phyloP scores from a whole-genome alignment of 2,888 invertebrate genomes.

The Sialis lutaria region DNA sequence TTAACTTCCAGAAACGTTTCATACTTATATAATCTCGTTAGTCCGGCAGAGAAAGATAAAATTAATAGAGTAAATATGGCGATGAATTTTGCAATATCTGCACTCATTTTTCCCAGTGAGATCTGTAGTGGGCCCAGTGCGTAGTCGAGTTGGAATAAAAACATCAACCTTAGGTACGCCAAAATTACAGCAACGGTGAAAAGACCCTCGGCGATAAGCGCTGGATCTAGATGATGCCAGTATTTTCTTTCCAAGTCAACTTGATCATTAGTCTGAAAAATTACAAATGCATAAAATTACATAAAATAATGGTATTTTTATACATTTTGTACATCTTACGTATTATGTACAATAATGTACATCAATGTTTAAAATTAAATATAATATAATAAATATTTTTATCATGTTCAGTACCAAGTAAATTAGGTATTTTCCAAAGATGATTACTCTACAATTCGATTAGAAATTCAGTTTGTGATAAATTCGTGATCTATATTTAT shows the following conservation, averaged over 20 bases:
- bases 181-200: slow-evolving; percentile 47
- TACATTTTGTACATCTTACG: no score
- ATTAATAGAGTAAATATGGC: slow-evolving; percentile 41
- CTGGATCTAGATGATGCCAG: slow-evolving; percentile 45
- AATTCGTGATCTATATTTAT: no score
- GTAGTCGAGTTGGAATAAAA: slow-evolving; percentile 42
- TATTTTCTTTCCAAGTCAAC: slow-evolving; percentile 38
- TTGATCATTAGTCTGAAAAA: slow-evolving; percentile 20
- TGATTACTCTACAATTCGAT: no score
- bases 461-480: no score
- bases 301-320: not conserved
- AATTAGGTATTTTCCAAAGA: no score
- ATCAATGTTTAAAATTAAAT: no score
- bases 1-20: not conserved
- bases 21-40: not conserved
- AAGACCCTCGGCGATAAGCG: slow-evolving; percentile 44
- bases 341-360: no score
- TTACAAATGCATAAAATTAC: not conserved
- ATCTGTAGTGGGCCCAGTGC: slow-evolving; percentile 40
- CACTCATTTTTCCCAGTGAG: slow-evolving; percentile 47
- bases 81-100: slow-evolving; percentile 44
- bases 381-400: no score
- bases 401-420: no score
- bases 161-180: slow-evolving; percentile 43
- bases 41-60: slow-evolving; percentile 35